Conservation (phyloP, 2,113 vertebrate genomes). For the Vulpes lagopus region DNA sequence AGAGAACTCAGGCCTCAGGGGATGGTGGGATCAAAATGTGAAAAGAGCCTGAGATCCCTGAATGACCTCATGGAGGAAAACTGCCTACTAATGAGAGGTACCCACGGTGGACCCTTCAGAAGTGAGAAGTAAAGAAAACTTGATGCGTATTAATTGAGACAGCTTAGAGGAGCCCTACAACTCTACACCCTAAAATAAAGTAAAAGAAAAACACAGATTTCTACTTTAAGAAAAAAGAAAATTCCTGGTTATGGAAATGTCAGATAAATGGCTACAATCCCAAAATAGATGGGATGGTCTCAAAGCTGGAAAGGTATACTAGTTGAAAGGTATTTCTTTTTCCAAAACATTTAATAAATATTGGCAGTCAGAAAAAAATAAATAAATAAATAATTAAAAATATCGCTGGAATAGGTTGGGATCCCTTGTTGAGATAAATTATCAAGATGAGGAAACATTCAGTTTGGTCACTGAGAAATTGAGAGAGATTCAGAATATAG, state of each 20-base stretch:
- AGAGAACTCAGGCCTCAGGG: not conserved
- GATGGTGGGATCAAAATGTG: not conserved
- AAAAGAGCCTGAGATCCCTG: not conserved
- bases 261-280: not conserved
- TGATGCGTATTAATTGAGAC: not conserved
- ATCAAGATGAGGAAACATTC: not conserved
- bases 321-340: not conserved
- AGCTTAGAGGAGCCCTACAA: not conserved
- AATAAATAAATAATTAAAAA: not conserved
- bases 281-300: not conserved
- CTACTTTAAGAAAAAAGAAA: not conserved
- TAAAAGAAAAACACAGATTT: slow-evolving; percentile 4
- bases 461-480: not conserved
- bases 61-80: not conserved
- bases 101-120: not conserved
- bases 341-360: not conserved
- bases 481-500: not conserved
- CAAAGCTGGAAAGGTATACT: not conserved
- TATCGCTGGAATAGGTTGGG: not conserved
- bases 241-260: not conserved
- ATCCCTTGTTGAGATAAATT: not conserved
- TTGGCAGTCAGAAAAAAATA: not conserved
- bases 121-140: not conserved
- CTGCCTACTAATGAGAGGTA: not conserved
- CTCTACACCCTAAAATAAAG: not conserved